Conservation (phyloP, 2,888 invertebrate genomes). For the Rutpela maculata region DNA sequence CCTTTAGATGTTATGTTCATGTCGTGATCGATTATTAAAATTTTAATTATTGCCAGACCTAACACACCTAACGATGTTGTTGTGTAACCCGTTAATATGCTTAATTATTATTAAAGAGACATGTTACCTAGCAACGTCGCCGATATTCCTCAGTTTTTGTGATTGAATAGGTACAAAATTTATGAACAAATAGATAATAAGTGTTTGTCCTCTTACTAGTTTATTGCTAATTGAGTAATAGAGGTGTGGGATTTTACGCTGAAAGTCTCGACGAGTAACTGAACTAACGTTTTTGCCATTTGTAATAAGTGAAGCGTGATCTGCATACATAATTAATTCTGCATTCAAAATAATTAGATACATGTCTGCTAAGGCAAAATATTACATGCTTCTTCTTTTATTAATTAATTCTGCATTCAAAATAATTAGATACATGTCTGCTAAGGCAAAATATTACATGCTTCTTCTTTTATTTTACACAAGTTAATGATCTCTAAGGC, state of each 20-base stretch:
- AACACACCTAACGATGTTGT: neutral
- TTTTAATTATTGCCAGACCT: neutral
- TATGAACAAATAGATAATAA: slow-evolving; percentile 38
- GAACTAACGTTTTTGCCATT: slow-evolving; percentile 1
- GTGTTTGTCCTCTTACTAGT: slow-evolving; percentile 27
- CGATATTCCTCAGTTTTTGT: neutral
- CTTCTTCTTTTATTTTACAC: neutral
- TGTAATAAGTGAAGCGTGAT: slow-evolving; percentile 25
- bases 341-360: slow-evolving; percentile 12
- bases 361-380: neutral
- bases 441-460: slow-evolving; percentile 1
- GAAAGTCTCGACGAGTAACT: slow-evolving; percentile 8
- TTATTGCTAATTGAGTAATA: slow-evolving; percentile 40
- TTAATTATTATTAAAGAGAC: slow-evolving; percentile 38
- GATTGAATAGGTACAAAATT: neutral
- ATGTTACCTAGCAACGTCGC: neutral
- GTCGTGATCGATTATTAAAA: neutral
- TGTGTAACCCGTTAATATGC: neutral
- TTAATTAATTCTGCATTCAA: slow-evolving; percentile 11
- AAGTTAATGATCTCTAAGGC: slow-evolving; percentile 11
- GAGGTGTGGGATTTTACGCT: slow-evolving; percentile 25
- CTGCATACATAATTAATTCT: slow-evolving; percentile 18
- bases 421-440: neutral
- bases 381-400: too few relatives aligned
- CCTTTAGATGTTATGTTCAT: neutral